Base-by-base conservation (phyloP, 2,888 invertebrate species). In the Cryptocheilus praepositus region DNA sequence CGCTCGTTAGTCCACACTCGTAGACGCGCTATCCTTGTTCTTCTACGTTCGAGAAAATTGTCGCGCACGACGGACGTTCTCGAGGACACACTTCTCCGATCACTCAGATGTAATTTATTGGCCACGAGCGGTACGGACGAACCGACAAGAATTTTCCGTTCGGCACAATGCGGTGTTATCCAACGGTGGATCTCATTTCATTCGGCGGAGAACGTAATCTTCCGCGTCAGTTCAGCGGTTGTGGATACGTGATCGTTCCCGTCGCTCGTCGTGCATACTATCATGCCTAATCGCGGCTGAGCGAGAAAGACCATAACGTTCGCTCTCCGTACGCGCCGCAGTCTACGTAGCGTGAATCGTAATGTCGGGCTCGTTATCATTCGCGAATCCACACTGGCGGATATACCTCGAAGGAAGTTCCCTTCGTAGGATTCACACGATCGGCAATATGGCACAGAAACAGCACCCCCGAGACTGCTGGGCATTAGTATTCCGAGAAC, bases 401-500 rank as follows among this genome's bases (percentile, higher is more conserved):
- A 53, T 52, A 46, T 53, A 70, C 52, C 63, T 53, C 44, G 57
- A 57, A 62, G 60, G 57, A 67, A 36, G 49, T 64, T 25, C 36
- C 28, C 70, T 60, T 61, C 61, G 62, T 63, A 53, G 74, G 72
- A 74, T 78, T 76, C 73, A 67, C 66, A 66, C 74, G 77, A 80
- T 81, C 79, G 80, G 70, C 80, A 80, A 82, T 80, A 81, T 76
- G 82, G 80, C 74, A 79, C 62, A 69, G 79, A 64, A 78, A 81
- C 77, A 71, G 77, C 77, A 79, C 82, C 80, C 81, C 60, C 61
- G 79, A 79, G 79, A 82, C 69, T 68, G 53, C 54, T 49, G 53
- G 55, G 72, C 82, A 83, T 83, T 83, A 83, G 84, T 83, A 83
- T 83, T 84, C 83, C 73, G 76, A 65, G 74, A 80, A 77, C 71